These are phyloP conservation scores for Fulmarus glacialis DNA, from an alignment of 2,113 vertebrate genomes.

Conservation along the genomic window DNA sequence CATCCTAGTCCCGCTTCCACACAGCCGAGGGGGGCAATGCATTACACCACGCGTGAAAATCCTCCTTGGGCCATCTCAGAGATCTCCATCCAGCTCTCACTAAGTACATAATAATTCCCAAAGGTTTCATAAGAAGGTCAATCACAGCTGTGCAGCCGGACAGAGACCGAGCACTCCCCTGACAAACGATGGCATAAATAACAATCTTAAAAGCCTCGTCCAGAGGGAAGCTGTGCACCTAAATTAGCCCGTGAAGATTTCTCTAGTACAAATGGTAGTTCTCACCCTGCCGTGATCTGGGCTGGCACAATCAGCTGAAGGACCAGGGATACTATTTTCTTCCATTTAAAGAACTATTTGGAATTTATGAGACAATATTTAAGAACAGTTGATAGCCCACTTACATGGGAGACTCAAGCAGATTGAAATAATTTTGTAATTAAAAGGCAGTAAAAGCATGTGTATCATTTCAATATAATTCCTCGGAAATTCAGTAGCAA, in stretches of 20 bases:
- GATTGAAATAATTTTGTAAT: constrained; percentile 12
- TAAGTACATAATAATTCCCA: background rate
- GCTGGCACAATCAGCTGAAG: background rate
- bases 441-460: constrained; percentile 28
- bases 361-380: constrained; percentile 1
- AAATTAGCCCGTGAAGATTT: background rate
- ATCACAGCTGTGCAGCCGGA: background rate
- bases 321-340: background rate
- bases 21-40: background rate
- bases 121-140: background rate
- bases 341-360: background rate
- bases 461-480: background rate
- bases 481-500: background rate
- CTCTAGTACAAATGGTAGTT: background rate
- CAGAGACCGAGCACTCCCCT: background rate
- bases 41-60: background rate
- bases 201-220: background rate
- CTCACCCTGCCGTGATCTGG: background rate
- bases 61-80: background rate
- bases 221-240: background rate
- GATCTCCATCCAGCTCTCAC: background rate
- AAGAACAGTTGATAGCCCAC: background rate
- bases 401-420: background rate
- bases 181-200: background rate
- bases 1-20: background rate